Conservation (phyloP, 2,797 vertebrate species). For the Sphaeramia orbicularis region DNA sequence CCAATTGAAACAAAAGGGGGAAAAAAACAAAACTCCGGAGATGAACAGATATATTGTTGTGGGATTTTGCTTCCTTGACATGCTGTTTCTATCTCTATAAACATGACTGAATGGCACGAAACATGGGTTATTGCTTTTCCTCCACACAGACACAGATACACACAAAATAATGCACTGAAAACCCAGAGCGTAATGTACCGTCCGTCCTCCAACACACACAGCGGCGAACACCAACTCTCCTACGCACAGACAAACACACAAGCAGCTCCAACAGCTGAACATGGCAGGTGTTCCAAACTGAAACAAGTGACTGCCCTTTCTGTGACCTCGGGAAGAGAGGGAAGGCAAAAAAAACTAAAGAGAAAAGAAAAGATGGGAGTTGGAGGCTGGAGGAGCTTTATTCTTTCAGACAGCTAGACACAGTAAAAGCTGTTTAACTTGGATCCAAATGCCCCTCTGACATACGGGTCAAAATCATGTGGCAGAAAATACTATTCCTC, state of each 20-base stretch:
- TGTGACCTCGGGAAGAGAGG: conserved; percentile 45
- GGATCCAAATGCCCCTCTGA: conserved; percentile 34
- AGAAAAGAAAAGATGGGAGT: conserved; percentile 11
- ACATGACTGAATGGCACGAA: neutral
- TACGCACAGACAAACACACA: conserved; percentile 1
- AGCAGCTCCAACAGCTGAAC: conserved; percentile 50
- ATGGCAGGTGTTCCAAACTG: conserved; percentile 60
- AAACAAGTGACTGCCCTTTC: conserved; percentile 54
- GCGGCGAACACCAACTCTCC: neutral
- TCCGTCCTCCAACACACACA: conserved; percentile 5
- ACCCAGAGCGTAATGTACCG: neutral
- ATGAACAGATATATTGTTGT: neutral
- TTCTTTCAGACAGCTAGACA: conserved; percentile 52
- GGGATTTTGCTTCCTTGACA: conserved; percentile 3
- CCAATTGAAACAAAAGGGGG: neutral
- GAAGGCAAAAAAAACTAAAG: conserved; percentile 4
- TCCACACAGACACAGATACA: neutral
- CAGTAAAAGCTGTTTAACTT: conserved; percentile 62
- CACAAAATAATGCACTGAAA: conserved; percentile 8
- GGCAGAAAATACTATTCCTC: neutral
- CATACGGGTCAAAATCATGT: conserved; percentile 42
- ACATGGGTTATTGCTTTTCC: conserved; percentile 2
- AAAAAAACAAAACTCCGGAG: neutral
- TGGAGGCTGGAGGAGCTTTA: conserved; percentile 25
- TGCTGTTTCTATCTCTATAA: conserved; percentile 6